phyloP scores from a whole-genome alignment of 2,888 invertebrate species.

The Theodoxus fluviatilis region DNA sequence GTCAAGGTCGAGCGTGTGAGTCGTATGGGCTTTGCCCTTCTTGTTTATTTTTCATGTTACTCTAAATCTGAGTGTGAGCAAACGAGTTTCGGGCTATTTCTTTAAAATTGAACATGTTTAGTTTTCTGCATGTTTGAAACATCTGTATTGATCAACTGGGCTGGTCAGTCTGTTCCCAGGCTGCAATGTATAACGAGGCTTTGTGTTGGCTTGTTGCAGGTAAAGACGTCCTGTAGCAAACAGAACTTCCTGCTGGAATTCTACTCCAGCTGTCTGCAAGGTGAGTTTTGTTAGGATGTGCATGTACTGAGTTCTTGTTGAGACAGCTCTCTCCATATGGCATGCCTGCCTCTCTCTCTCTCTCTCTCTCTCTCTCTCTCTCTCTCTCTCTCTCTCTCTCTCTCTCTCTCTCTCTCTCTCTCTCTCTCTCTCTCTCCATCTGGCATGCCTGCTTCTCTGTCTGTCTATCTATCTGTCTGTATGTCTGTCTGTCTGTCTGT shows the following conservation, averaged over 20 bases:
- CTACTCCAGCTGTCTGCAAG: constrained; percentile 60
- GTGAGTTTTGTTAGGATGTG: constrained; percentile 42
- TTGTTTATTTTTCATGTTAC: neutral
- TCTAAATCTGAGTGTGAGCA: neutral
- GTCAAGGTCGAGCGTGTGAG: too few relatives aligned
- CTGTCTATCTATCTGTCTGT: neutral
- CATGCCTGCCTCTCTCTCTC: too few relatives aligned
- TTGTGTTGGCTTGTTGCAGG: neutral
- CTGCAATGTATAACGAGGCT: neutral
- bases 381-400: too few relatives aligned
- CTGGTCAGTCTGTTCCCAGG: too few relatives aligned
- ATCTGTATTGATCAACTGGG: neutral
- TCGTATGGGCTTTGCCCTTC: too few relatives aligned
- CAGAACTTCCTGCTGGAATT: constrained; percentile 58
- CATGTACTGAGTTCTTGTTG: too few relatives aligned
- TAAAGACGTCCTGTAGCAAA: constrained; percentile 31
- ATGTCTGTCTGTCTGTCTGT: constrained; percentile 3
- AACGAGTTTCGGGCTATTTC: neutral
- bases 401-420: too few relatives aligned
- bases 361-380: too few relatives aligned
- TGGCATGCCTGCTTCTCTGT: neutral
- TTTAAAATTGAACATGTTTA: neutral
- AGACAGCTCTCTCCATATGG: too few relatives aligned
- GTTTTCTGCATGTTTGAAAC: neutral
- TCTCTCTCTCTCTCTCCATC: too few relatives aligned